A percentile compares a stretch with the other conserved stretches of the same genome.
Conservation (phyloP, 1,140 invertebrate species). For the Hylyphantes graminicola region DNA sequence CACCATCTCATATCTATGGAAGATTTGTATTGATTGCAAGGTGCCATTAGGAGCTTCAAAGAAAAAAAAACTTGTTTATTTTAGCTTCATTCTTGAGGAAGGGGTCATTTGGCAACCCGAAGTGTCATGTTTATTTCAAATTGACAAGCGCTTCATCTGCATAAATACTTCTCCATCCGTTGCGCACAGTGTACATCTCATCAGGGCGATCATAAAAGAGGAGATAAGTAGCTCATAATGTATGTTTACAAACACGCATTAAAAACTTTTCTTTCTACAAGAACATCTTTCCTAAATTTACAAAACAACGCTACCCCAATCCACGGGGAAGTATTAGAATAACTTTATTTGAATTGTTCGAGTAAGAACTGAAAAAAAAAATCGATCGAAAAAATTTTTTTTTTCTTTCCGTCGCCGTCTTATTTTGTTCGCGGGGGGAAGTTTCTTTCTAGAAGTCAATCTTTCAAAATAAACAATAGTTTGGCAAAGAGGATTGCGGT, state of each 20-base stretch:
- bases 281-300: constrained; percentile 12
- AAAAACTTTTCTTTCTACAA: not conserved
- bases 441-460: not conserved
- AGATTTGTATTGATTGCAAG: no score
- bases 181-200: not conserved
- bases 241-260: constrained; percentile 9
- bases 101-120: no score
- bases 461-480: constrained; percentile 47
- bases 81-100: no score
- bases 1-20: no score
- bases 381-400: not conserved
- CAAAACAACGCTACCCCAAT: constrained; percentile 1
- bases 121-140: no score
- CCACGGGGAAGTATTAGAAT: constrained; percentile 29
- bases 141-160: not conserved
- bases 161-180: constrained; percentile 10
- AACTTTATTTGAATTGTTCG: constrained; percentile 20
- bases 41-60: no score
- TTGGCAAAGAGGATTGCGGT: constrained; percentile 39
- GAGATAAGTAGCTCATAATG: not conserved
- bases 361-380: constrained; percentile 6
- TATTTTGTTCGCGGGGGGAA: not conserved
- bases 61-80: no score
- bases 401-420: not conserved
- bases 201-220: not conserved